phyloP scores from a whole-genome alignment of 1,140 invertebrate genomes.

The Magallana angulata region DNA sequence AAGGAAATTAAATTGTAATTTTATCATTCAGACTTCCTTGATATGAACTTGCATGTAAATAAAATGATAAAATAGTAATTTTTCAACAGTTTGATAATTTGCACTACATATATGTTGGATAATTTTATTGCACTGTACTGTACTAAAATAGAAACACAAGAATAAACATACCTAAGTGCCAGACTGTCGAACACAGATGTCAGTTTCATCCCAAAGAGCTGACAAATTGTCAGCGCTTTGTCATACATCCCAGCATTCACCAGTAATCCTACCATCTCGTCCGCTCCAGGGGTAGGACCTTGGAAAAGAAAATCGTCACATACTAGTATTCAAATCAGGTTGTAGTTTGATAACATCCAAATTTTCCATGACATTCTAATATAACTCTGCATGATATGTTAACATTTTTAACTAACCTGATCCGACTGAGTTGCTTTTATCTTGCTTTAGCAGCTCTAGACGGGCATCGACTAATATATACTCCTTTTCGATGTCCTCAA shows the following conservation, averaged over 20 bases:
- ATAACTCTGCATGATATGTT: too few relatives aligned
- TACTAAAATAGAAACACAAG: too few relatives aligned
- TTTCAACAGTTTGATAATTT: too few relatives aligned
- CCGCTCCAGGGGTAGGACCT: conserved; percentile 79
- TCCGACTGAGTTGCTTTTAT: conserved; percentile 77
- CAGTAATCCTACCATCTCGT: conserved; percentile 86
- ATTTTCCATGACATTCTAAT: too few relatives aligned
- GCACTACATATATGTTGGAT: too few relatives aligned
- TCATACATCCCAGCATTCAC: conserved; percentile 85
- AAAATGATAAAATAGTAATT: too few relatives aligned
- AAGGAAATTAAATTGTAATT: too few relatives aligned
- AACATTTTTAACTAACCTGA: conserved; percentile 63
- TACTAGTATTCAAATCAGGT: too few relatives aligned
- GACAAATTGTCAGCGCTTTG: conserved; percentile 84
- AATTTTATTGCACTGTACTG: too few relatives aligned
- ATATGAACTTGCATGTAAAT: too few relatives aligned
- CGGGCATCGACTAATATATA: conserved; percentile 86
- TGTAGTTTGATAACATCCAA: too few relatives aligned
- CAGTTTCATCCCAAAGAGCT: conserved; percentile 83
- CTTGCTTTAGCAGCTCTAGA: conserved; percentile 83
- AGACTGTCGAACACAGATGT: conserved; percentile 85
- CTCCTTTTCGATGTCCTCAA: conserved; percentile 87
- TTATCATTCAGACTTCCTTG: too few relatives aligned
- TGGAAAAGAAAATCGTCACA: not conserved
- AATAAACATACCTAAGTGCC: conserved; percentile 80